Conservation (phyloP, 2,113 vertebrate species). For the Chionodraco myersi region DNA sequence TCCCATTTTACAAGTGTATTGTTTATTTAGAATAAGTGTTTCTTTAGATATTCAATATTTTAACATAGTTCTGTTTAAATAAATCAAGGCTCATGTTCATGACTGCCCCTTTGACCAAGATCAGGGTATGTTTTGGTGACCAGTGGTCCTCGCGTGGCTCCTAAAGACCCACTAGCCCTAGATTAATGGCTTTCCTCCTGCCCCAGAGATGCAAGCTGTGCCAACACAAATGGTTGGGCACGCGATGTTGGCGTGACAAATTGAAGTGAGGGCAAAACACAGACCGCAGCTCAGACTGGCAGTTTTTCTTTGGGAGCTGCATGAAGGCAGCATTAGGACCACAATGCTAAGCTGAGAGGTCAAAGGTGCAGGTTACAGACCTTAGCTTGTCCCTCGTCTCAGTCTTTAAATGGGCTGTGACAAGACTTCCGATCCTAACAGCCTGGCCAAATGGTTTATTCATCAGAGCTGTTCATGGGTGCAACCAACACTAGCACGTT, state of each 20-base stretch:
- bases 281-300: conserved; percentile 38
- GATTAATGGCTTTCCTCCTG: conserved; percentile 72
- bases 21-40: conserved; percentile 25
- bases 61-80: conserved; percentile 8
- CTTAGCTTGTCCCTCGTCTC: conserved; percentile 59
- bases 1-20: conserved; percentile 27
- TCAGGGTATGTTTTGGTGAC: conserved; percentile 60
- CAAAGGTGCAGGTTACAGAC: conserved; percentile 54
- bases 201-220: conserved; percentile 60
- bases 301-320: conserved; percentile 39
- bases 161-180: conserved; percentile 63
- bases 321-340: conserved; percentile 27
- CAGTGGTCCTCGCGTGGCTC: conserved; percentile 50
- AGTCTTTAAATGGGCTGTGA: conserved; percentile 78
- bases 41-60: conserved; percentile 41
- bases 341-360: conserved; percentile 42
- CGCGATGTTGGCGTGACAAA: conserved; percentile 61
- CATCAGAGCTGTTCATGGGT: conserved; percentile 68
- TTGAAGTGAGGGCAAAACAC: conserved; percentile 56
- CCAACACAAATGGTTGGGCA: conserved; percentile 77
- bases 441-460: conserved; percentile 78
- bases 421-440: conserved; percentile 73
- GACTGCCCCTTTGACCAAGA: conserved; percentile 54
- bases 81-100: conserved; percentile 35
- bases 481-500: conserved; percentile 61